phyloP scores from a whole-genome alignment of 2,797 vertebrate genomes.

The Pampus argenteus region DNA sequence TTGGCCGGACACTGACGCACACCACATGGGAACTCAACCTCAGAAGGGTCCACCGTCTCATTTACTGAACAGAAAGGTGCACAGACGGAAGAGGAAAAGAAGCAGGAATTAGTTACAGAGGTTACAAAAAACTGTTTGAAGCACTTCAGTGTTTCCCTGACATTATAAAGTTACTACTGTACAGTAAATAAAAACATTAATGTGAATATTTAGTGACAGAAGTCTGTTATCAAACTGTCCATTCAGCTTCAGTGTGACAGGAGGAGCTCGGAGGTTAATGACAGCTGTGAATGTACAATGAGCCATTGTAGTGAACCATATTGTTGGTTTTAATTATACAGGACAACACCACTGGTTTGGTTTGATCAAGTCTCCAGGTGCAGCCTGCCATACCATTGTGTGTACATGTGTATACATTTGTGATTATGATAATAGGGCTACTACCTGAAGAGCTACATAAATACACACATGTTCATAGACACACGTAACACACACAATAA shows the following conservation, averaged over 20 bases:
- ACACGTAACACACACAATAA: constrained; percentile 3
- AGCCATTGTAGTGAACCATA: constrained; percentile 33
- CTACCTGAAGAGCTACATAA: constrained; percentile 13
- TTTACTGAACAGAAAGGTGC: constrained; percentile 72
- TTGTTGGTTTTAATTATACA: constrained; percentile 67
- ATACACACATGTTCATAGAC: background rate
- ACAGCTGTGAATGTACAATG: constrained; percentile 63
- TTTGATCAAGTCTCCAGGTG: constrained; percentile 66
- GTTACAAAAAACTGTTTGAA: too few relatives aligned
- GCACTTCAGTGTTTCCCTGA: background rate
- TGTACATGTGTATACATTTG: constrained; percentile 15
- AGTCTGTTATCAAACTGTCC: constrained; percentile 40
- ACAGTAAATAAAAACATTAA: background rate
- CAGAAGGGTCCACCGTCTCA: constrained; percentile 84
- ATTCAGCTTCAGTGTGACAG: constrained; percentile 36
- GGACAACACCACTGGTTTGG: constrained; percentile 28
- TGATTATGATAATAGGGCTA: constrained; percentile 14
- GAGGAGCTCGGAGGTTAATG: constrained; percentile 57
- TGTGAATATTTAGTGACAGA: constrained; percentile 12
- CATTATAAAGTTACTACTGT: background rate
- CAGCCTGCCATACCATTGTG: constrained; percentile 19
- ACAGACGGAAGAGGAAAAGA: background rate
- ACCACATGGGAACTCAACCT: constrained; percentile 92
- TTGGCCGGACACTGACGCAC: constrained; percentile 89
- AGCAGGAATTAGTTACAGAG: background rate